These are phyloP conservation scores for Drosophila buzzatii DNA, from an alignment of 2,888 invertebrate species.

Conservation along the genomic window DNA sequence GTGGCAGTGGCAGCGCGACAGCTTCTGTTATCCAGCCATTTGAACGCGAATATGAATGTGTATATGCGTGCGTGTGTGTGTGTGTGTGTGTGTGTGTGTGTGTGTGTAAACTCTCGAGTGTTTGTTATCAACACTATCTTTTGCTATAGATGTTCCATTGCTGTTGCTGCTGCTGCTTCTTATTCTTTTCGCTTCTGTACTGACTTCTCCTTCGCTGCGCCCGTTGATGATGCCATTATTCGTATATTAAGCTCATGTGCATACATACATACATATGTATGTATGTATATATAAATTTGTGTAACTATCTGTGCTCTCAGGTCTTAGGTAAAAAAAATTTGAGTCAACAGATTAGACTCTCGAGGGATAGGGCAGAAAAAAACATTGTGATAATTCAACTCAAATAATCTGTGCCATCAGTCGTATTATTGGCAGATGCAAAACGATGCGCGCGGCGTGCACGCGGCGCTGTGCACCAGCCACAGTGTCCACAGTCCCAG, in stretches of 20 bases:
- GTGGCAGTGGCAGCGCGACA: slow-evolving; percentile 2
- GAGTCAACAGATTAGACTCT: slow-evolving; percentile 33
- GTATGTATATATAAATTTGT: neutral
- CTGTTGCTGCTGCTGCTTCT: slow-evolving; percentile 1
- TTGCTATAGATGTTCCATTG: slow-evolving; percentile 14
- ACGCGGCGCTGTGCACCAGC: slow-evolving; percentile 7
- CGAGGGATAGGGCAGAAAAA: slow-evolving; percentile 32
- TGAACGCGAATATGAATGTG: slow-evolving; percentile 34
- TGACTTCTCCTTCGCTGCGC: slow-evolving; percentile 3
- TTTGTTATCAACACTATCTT: slow-evolving; percentile 58
- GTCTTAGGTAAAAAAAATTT: slow-evolving; percentile 20
- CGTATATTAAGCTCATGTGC: neutral
- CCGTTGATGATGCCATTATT: slow-evolving; percentile 22
- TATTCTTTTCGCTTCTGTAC: neutral
- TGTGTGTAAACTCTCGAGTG: slow-evolving; percentile 42
- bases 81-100: slow-evolving; percentile 16
- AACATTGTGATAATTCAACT: slow-evolving; percentile 53
- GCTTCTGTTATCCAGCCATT: slow-evolving; percentile 43
- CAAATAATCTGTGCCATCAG: slow-evolving; percentile 55
- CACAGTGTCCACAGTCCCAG: slow-evolving; percentile 15
- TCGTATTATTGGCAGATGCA: slow-evolving; percentile 44
- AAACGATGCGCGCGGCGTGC: slow-evolving; percentile 3
- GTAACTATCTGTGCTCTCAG: slow-evolving; percentile 11
- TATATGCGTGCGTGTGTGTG: slow-evolving; percentile 28
- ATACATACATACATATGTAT: neutral